Evolutionary conservation across 2,113 vertebrate species (phyloP).

Genomic region (Genyomyrus donnyi): DNA sequence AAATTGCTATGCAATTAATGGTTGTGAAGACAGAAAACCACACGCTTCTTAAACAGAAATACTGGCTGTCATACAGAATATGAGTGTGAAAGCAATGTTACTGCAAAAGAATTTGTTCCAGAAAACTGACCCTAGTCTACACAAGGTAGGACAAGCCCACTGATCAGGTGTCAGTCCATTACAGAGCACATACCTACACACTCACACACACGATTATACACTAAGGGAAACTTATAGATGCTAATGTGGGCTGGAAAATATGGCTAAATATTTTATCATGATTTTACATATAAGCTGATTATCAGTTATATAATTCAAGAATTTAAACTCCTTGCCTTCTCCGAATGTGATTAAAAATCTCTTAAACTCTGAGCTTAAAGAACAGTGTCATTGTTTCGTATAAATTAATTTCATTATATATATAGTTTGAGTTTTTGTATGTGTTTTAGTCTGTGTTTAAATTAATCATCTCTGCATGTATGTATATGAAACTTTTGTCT

Average conservation of each 20-base stretch:
- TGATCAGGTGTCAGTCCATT: neutral
- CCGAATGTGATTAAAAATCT: too few species aligned
- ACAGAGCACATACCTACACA: neutral
- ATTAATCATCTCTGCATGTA: too few species aligned
- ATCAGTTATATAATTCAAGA: neutral
- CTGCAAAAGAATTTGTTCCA: neutral
- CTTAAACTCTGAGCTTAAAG: too few species aligned
- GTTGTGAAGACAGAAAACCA: neutral
- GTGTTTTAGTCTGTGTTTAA: too few species aligned
- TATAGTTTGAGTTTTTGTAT: too few species aligned
- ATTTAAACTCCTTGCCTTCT: too few species aligned
- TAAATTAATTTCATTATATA: too few species aligned
- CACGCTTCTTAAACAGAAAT: neutral
- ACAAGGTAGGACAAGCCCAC: neutral
- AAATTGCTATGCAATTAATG: neutral
- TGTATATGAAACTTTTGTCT: too few species aligned
- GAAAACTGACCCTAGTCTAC: neutral
- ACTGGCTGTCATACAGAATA: neutral
- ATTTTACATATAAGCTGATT: neutral
- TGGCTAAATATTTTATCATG: neutral
- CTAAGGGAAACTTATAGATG: neutral
- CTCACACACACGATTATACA: neutral
- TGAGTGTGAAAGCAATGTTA: neutral
- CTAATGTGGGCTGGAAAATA: neutral
- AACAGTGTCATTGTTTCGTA: too few species aligned